Evolutionary conservation across 2,113 vertebrate genomes (phyloP).

Genomic region (Parotia lawesii): DNA sequence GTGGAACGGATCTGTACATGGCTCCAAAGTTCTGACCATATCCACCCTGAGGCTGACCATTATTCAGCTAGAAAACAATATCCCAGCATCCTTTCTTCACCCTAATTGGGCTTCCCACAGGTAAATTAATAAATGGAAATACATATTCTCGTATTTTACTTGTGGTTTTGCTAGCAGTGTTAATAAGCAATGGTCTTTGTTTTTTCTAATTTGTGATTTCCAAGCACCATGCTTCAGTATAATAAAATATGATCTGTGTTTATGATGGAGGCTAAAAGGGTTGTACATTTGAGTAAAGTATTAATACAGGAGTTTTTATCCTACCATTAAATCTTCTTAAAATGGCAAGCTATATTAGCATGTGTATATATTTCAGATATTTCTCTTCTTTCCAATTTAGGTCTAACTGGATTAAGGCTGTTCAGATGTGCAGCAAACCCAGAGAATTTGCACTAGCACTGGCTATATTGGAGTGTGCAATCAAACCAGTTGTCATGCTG

Average conservation of each 20-base stretch:
- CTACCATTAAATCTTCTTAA: not conserved
- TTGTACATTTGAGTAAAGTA: not conserved
- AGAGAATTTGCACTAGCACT: slow-evolving; percentile 94
- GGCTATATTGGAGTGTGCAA: slow-evolving; percentile 96
- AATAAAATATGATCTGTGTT: not conserved
- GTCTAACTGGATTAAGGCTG: slow-evolving; percentile 98
- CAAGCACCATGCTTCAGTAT: not conserved
- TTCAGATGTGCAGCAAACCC: slow-evolving; percentile 99
- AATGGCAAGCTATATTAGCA: not conserved
- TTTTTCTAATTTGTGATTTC: not conserved
- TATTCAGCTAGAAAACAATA: slow-evolving; percentile 93
- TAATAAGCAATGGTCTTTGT: not conserved
- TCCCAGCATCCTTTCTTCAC: slow-evolving; percentile 93
- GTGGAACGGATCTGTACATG: slow-evolving; percentile 96
- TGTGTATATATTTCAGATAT: not conserved
- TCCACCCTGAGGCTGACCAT: slow-evolving; percentile 94
- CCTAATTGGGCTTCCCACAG: slow-evolving; percentile 99
- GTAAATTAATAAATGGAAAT: slow-evolving; percentile 67
- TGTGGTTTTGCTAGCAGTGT: not conserved
- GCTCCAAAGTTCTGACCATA: slow-evolving; percentile 90
- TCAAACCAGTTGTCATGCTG: slow-evolving; percentile 97
- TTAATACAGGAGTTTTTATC: not conserved
- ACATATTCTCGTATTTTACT: not conserved
- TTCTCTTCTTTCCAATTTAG: slow-evolving; percentile 63
- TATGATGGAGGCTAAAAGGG: not conserved